phyloP scores from a whole-genome alignment of 2,797 vertebrate genomes.

The Rousettus madagascariensis region DNA sequence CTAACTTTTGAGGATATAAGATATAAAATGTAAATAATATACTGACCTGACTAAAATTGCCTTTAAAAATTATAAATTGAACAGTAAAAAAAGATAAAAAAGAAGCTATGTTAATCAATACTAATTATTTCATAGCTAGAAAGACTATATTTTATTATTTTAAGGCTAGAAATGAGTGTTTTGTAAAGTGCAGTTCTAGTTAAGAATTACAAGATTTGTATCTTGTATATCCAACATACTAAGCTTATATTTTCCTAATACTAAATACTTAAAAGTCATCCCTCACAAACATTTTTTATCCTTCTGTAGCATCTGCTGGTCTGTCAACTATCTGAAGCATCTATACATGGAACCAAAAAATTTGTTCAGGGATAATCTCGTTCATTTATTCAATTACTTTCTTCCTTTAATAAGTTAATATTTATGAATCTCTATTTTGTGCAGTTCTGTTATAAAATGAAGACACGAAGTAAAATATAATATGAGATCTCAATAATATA shows the following conservation, averaged over 20 bases:
- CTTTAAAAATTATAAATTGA: background rate
- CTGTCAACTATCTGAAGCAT: background rate
- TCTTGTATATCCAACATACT: background rate
- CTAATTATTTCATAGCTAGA: background rate
- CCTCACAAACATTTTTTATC: background rate
- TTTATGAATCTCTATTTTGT: background rate
- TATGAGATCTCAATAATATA: background rate
- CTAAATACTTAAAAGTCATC: background rate
- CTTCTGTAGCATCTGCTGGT: background rate
- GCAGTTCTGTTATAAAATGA: background rate
- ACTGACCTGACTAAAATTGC: background rate
- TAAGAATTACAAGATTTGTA: slow-evolving; percentile 12
- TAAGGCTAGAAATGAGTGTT: background rate
- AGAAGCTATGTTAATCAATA: background rate
- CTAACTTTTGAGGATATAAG: background rate
- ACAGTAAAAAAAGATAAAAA: background rate
- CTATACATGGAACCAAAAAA: background rate
- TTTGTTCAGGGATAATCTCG: background rate
- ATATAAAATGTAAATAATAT: background rate
- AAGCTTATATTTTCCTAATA: background rate
- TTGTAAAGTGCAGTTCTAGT: background rate
- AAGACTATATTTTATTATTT: background rate
- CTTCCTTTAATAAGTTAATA: background rate
- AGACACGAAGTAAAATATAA: background rate
- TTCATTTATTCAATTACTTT: background rate